Conservation (phyloP, 1,140 invertebrate genomes). For the Chrysomallon squamiferum region DNA sequence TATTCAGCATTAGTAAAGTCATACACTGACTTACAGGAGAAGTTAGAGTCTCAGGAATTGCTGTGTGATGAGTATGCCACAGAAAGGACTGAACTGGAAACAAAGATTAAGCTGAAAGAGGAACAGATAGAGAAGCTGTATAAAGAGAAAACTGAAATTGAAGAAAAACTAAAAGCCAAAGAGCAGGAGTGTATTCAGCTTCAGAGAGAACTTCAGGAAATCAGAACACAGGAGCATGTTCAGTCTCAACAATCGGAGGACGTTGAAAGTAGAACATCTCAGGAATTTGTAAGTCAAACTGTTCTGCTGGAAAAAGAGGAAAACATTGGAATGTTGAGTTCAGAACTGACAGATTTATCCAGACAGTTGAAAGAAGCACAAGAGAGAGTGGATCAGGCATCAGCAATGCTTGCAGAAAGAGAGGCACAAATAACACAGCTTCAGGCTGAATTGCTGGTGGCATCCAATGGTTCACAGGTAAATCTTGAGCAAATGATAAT, state of each 20-base stretch:
- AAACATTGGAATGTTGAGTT: neutral
- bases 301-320: neutral
- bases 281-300: neutral
- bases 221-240: neutral
- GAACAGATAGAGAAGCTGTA: conserved; percentile 7
- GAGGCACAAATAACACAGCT: neutral
- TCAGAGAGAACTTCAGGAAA: neutral
- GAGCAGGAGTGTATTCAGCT: neutral
- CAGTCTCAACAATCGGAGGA: conserved; percentile 13
- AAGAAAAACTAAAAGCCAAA: conserved; percentile 5
- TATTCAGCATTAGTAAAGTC: neutral
- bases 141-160: conserved; percentile 5
- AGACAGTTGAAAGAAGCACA: neutral
- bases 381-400: neutral
- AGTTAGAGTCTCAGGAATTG: neutral
- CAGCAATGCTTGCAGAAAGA: neutral
- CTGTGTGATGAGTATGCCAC: no score
- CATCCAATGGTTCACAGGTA: no score
- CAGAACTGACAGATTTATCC: neutral
- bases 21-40: neutral
- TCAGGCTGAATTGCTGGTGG: neutral
- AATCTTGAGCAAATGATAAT: no score
- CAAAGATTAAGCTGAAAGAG: conserved; percentile 14
- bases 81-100: neutral
- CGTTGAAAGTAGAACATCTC: conserved; percentile 9